A percentile compares a stretch with the other conserved stretches of the same genome.
Evolutionary conservation across 2,797 vertebrate genomes (phyloP).

Genomic region (Molossus molossus): DNA sequence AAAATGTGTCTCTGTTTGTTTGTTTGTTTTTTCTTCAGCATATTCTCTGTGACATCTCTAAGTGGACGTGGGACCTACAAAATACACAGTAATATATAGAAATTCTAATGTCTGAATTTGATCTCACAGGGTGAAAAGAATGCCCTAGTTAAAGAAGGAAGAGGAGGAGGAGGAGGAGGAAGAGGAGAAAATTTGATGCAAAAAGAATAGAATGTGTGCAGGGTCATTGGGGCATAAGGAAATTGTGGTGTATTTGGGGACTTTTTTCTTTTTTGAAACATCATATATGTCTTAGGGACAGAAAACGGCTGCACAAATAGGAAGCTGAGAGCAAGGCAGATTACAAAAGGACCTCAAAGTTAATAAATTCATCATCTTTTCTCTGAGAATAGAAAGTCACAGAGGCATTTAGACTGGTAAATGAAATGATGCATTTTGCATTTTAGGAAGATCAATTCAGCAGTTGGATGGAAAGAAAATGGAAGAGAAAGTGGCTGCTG

Average conservation of each 20-base stretch:
- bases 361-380: constrained; percentile 46
- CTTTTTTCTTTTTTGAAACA: background rate
- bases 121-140: background rate
- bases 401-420: constrained; percentile 25
- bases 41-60: background rate
- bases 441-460: constrained; percentile 68
- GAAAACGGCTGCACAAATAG: background rate
- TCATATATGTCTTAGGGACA: background rate
- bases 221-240: background rate
- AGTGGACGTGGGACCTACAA: background rate
- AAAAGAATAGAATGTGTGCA: background rate
- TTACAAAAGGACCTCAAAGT: background rate
- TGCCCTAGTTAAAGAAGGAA: background rate
- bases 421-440: constrained; percentile 64
- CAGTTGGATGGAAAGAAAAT: constrained; percentile 50
- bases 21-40: too few relatives aligned
- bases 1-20: background rate
- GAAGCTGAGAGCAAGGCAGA: background rate
- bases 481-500: background rate
- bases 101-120: constrained; percentile 10
- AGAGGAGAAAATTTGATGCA: background rate
- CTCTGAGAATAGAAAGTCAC: constrained; percentile 20
- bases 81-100: background rate
- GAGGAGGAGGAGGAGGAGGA: too few relatives aligned
- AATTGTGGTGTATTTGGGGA: background rate